phyloP scores from a whole-genome alignment of 2,888 invertebrate species.

The Lycaena phlaeas region DNA sequence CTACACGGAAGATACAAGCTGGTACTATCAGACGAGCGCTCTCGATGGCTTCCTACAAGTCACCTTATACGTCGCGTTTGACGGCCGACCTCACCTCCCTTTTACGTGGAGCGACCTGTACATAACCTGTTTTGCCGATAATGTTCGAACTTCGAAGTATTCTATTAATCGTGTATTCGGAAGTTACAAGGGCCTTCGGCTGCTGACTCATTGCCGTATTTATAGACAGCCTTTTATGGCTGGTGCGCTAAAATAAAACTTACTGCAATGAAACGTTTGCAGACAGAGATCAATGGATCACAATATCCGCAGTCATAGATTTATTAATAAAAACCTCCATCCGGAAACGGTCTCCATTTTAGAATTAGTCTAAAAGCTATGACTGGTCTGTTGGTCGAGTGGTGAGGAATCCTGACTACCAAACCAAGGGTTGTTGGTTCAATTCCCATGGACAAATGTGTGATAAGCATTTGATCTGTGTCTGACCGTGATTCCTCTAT shows the following conservation, averaged over 20 bases:
- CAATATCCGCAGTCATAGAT: not conserved
- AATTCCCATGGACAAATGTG: no score
- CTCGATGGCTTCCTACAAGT: not conserved
- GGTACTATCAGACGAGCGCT: no score
- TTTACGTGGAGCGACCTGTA: not conserved
- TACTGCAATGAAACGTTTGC: not conserved
- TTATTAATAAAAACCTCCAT: no score
- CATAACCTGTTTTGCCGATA: conserved; percentile 6
- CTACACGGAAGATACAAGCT: no score
- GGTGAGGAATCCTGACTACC: no score
- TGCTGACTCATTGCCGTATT: conserved; percentile 16
- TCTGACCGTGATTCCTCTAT: no score
- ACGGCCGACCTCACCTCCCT: not conserved
- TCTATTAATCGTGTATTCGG: conserved; percentile 22
- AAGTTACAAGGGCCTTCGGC: conserved; percentile 22
- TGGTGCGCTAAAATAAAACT: not conserved
- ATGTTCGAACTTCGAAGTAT: conserved; percentile 10
- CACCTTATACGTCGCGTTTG: not conserved
- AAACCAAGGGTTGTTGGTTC: no score
- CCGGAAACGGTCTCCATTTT: no score
- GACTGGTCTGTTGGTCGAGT: no score
- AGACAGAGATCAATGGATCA: not conserved
- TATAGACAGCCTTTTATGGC: not conserved
- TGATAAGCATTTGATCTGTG: no score
- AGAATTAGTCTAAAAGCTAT: no score